phyloP scores from a whole-genome alignment of 2,888 invertebrate species.

The Ectemnius continuus region DNA sequence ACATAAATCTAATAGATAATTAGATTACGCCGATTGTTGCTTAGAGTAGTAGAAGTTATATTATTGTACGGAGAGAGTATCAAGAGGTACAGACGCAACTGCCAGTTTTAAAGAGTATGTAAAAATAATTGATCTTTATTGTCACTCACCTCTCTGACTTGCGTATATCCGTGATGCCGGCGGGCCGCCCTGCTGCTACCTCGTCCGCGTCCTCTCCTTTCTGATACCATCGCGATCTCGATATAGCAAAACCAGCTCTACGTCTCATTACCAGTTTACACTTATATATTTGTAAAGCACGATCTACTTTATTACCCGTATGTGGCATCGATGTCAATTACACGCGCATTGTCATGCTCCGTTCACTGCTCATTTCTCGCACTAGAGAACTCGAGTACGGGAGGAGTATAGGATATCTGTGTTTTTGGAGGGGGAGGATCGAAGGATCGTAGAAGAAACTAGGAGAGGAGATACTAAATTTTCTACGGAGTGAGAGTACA shows the following conservation, averaged over 20 bases:
- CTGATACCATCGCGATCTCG: not conserved
- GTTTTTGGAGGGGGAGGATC: not conserved
- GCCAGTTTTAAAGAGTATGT: constrained; percentile 24
- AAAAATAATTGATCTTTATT: constrained; percentile 45
- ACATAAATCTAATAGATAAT: too few relatives aligned
- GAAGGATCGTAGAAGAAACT: too few relatives aligned
- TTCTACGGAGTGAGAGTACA: too few relatives aligned
- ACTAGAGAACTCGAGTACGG: not conserved
- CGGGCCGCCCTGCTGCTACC: not conserved
- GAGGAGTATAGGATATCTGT: not conserved
- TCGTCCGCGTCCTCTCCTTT: constrained; percentile 3
- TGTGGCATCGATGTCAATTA: constrained; percentile 35
- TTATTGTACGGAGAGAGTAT: not conserved
- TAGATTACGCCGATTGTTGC: not conserved
- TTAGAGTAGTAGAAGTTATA: not conserved
- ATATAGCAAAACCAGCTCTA: constrained; percentile 2
- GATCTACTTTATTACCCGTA: constrained; percentile 43
- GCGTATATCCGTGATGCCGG: constrained; percentile 13
- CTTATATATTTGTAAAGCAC: constrained; percentile 19
- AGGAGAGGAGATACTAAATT: too few relatives aligned
- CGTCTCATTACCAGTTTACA: constrained; percentile 32
- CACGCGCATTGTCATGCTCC: constrained; percentile 39
- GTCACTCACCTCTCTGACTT: constrained; percentile 56
- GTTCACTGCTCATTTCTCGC: constrained; percentile 18
- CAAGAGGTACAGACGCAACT: constrained; percentile 5